Evolutionary conservation across 2,888 invertebrate species (phyloP).

Genomic region (Atethmia centrago): DNA sequence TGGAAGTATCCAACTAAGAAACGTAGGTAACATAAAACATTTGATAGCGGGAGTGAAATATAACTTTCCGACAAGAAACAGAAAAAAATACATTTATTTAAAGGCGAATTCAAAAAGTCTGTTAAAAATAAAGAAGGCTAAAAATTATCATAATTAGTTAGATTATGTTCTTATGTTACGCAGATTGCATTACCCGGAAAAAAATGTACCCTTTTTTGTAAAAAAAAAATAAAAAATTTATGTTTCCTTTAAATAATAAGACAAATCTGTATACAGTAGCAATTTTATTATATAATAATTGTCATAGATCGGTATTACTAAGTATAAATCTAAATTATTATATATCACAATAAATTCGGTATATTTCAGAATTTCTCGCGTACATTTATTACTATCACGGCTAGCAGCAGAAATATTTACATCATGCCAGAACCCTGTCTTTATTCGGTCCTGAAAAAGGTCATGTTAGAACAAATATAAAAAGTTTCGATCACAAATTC

Average conservation of each 20-base stretch:
- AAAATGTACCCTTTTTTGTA: not conserved
- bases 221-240: not conserved
- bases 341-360: conserved; percentile 68
- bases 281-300: conserved; percentile 67
- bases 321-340: conserved; percentile 57
- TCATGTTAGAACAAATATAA: not conserved
- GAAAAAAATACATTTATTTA: not conserved
- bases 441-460: not conserved
- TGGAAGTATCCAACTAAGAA: not conserved
- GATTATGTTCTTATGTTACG: not conserved
- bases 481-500: conserved; percentile 2
- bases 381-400: conserved; percentile 30
- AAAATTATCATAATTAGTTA: not conserved
- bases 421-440: conserved; percentile 1
- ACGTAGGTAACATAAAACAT: not conserved
- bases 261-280: conserved; percentile 61
- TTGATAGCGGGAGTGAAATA: not conserved
- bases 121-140: not conserved
- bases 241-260: conserved; percentile 40
- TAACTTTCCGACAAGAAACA: too few species aligned
- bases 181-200: too few species aligned
- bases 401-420: conserved; percentile 37
- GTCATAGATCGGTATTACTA: conserved; percentile 53
- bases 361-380: conserved; percentile 59
- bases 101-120: not conserved